Evolutionary conservation across 1,140 invertebrate genomes (phyloP).

Genomic region (Atta texana): DNA sequence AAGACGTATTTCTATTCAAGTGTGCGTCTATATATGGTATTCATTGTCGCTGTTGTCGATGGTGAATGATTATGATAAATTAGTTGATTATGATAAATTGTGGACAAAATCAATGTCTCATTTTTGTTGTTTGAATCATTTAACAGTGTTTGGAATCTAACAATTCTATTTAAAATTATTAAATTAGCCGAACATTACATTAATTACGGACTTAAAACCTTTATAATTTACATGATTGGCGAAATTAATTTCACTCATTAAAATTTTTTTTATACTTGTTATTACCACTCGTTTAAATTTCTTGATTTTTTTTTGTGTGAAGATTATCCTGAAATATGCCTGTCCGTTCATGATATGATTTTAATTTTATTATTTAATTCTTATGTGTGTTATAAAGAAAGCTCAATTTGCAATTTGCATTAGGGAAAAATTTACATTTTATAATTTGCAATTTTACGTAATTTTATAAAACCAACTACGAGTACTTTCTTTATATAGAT

Average conservation of each 20-base stretch:
- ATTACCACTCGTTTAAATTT: neutral
- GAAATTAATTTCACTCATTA: too few relatives aligned
- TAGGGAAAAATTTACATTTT: too few relatives aligned
- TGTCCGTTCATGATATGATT: conserved; percentile 18
- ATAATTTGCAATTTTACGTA: too few relatives aligned
- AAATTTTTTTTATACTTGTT: neutral
- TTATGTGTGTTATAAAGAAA: too few relatives aligned
- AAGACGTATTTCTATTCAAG: neutral
- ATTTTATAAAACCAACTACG: too few relatives aligned
- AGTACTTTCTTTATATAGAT: neutral
- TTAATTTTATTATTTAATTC: too few relatives aligned
- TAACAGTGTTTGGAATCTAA: neutral
- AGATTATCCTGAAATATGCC: conserved; percentile 57
- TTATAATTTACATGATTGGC: neutral
- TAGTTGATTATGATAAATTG: too few relatives aligned
- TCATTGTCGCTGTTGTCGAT: neutral
- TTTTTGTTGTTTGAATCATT: neutral
- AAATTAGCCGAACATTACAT: neutral
- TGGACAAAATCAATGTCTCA: neutral
- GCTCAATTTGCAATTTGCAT: too few relatives aligned
- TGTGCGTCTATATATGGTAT: conserved; percentile 8
- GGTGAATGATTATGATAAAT: too few relatives aligned
- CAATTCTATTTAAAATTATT: neutral
- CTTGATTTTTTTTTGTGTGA: conserved; percentile 1
- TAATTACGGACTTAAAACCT: neutral